phyloP scores from a whole-genome alignment of 2,113 vertebrate genomes.

The Campylomormyrus numenius region DNA sequence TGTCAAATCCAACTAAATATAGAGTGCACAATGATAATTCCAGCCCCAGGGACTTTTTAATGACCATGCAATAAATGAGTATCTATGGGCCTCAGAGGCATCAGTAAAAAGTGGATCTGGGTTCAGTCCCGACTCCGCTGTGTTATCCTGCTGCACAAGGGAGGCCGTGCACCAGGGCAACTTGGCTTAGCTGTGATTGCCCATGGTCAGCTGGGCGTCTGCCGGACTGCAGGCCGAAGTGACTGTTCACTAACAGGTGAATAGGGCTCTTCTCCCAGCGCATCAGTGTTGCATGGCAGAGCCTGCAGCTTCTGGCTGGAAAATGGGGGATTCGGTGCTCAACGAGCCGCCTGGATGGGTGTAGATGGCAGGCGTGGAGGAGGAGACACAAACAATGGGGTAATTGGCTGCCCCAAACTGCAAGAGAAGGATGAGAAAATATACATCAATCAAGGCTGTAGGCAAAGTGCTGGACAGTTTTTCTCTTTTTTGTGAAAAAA shows the following conservation, averaged over 20 bases:
- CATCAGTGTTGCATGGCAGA: not conserved
- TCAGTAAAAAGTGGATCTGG: not conserved
- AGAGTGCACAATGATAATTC: not conserved
- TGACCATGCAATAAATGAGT: not conserved
- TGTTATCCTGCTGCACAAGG: not conserved
- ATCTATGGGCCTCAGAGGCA: not conserved
- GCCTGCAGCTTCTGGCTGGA: not conserved
- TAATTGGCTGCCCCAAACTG: not conserved
- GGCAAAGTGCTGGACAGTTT: not conserved
- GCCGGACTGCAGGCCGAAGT: not conserved
- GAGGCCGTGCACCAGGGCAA: not conserved
- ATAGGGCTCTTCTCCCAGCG: not conserved
- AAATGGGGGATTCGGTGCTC: not conserved
- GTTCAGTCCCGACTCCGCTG: not conserved
- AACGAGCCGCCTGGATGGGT: not conserved
- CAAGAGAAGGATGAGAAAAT: not conserved
- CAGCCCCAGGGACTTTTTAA: not conserved
- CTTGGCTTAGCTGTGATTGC: not conserved
- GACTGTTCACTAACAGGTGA: not conserved
- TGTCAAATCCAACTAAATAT: not conserved
- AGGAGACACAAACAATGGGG: not conserved
- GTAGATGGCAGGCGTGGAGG: not conserved
- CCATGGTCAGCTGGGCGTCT: not conserved
- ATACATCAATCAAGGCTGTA: not conserved
- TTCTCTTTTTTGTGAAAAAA: not conserved